These are phyloP conservation scores for Dreissena polymorpha DNA, from an alignment of 1,140 invertebrate genomes.

Conservation along the genomic window DNA sequence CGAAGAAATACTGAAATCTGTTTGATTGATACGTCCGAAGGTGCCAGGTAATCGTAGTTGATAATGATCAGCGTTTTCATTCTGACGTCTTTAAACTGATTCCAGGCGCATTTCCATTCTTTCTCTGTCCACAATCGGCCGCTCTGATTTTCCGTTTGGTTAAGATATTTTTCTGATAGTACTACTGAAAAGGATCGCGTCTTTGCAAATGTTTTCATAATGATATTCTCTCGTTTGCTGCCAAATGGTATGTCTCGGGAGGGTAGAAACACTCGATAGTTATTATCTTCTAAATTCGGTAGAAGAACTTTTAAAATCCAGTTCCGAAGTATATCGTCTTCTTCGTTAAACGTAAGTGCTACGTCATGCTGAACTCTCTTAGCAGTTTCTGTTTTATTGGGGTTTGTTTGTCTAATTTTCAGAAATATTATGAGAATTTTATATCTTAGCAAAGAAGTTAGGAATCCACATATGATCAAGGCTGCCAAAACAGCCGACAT, in stretches of 20 bases:
- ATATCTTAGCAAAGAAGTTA: no score
- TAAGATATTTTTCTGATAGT: slow-evolving; percentile 27
- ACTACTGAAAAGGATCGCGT: slow-evolving; percentile 8
- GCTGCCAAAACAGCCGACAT: neutral
- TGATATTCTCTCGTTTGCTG: no score
- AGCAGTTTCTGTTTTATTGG: neutral
- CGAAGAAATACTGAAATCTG: slow-evolving; percentile 29
- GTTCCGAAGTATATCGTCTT: slow-evolving; percentile 5
- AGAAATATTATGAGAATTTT: no score
- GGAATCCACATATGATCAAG: no score
- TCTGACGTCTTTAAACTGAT: neutral
- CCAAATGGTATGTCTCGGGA: slow-evolving; percentile 14
- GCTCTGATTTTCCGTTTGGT: neutral
- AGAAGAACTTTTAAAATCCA: slow-evolving; percentile 22
- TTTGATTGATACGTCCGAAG: slow-evolving; percentile 11
- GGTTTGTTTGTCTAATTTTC: neutral
- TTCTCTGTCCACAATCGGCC: slow-evolving; percentile 21
- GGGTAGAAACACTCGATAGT: slow-evolving; percentile 23
- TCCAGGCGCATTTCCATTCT: slow-evolving; percentile 36
- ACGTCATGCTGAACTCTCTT: slow-evolving; percentile 3
- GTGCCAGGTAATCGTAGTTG: slow-evolving; percentile 23
- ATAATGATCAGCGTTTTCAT: slow-evolving; percentile 19
- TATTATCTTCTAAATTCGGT: neutral
- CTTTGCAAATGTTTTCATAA: neutral
- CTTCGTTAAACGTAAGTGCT: slow-evolving; percentile 24